Base-by-base conservation (phyloP, 2,888 invertebrate genomes). In the Trimorus sp. region DNA sequence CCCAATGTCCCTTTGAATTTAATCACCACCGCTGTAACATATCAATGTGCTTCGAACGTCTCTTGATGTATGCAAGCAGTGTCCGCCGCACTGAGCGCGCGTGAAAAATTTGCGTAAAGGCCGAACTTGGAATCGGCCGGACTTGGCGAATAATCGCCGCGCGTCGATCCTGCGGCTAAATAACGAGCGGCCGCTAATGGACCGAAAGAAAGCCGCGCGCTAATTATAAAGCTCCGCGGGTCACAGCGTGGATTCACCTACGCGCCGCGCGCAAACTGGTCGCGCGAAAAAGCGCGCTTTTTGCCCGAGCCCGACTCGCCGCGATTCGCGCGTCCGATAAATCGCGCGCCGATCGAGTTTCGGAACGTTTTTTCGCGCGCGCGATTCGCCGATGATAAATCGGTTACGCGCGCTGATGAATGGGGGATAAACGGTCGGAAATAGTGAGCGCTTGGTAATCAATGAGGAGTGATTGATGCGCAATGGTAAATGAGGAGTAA, bases 181-280 rank as follows among this genome's bases (percentile, higher is more conserved):
- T 79, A 82, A 82, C 68, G 75, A 69, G 74, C 54, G 42, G 58
- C 66, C 74, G 37, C 75, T 82, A 82, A 83, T 79, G 76, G 79
- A 83, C 76, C 76, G 79, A 76, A 79, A 68, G 75, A 82, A 68
- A 66, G 38, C 82, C 66, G 75, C 4, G 4, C 53, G 53, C 63
- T 82, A 82, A 83, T 79, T 83, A 79, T 71, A 69, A 83, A 69
- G 76, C 82, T 71, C 79, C 66, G 66, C 75, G 68, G 76, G 79
- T 82, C 78, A 79, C 53, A 62, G 63, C 66, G 75, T 75, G 51
- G 71, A 79, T 78, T 82, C 82, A 76, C 79, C 82, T 78, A 82
- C 77, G 77, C 71, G 58, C 15, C 69, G 49, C 53, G 53, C 51
- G n/a, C 53, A 63, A 73, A 78, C 77, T 78, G 76, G 78, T 76